Evolutionary conservation across 2,797 vertebrate species (phyloP), one percentile per base, ranked within the genome.

Genomic region (Alauda arvensis): DNA sequence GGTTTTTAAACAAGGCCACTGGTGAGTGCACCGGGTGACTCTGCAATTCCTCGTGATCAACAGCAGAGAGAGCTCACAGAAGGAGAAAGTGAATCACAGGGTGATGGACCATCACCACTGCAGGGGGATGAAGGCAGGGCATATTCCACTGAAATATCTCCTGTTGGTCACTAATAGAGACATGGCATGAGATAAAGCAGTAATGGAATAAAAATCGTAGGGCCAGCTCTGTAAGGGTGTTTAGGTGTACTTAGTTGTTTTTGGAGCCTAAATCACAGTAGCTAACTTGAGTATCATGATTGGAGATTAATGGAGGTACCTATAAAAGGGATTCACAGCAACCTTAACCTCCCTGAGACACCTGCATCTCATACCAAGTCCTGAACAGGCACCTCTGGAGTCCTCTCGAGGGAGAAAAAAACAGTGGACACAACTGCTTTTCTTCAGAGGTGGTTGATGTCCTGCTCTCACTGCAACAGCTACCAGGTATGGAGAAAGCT

Each of bases 1-100:
- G 59, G 17, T 31, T 85, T 80, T 79, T 55, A 45, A 49, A 67
- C 53, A 57, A 80, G 52, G 67, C 43, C 67, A 11, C 42, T 31
- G 80, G 20, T 66, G 79, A 29, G 51, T 10, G 48, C n/a, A 21
- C 25, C 3, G 70, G n/a, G 43, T 25, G 71, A 56, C 53, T 56
- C 33, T 92, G 88, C 78, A 92, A 69, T 92, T 61, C 83, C 81
- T 57, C 14, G 28, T n/a, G 62, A 18, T n/a, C 59, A 90, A 92
- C 94, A 89, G 87, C 81, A 96, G 93, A 90, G 95, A 92, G 93
- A 95, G 94, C 91, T 91, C 91, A 77, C 0, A 53, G 85, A 48
- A 77, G 94, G 65, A 92, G 66, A 82, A 94, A 90, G 28, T 20
- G 60, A 55, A 48, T 55, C 29, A 26, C 37, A 67, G 53, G 18